Evolutionary conservation across 2,113 vertebrate genomes (phyloP), one percentile per base, ranked within the genome.

Genomic region (Theristicus caerulescens): DNA sequence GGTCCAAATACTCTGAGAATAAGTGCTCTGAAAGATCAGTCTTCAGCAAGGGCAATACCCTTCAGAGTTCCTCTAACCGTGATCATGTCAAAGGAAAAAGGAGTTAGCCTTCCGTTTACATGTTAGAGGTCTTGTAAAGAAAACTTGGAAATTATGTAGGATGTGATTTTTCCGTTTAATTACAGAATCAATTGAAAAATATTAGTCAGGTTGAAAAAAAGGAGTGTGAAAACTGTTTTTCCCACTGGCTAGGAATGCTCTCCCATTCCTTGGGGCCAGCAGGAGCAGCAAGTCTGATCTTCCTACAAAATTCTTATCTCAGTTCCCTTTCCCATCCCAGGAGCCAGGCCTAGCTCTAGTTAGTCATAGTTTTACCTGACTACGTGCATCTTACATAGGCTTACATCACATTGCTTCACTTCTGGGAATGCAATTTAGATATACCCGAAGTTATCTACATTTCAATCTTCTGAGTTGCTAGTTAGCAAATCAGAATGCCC

Each of bases 311-410:
- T 44, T 82, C n/a, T 57, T 40, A 29, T 17, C 36, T 67, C 32
- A 24, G 17, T 19, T 87, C 12, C 32, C 16, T 22, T 67, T 51
- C 1, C 5, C 16, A 16, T 9, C 7, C 13, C 73, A 88, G 40
- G 18, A 87, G 36, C 38, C 47, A 82, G 57, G 52, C 5, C 47
- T 34, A 65, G 40, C 24, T 64, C 22, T 44, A 51, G 6, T 9
- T 25, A 57, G 34, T 36, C 27, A n/a, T 11, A 49, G 7, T 51
- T 77, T 84, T 51, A 74, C 13, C 15, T 65, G 54, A 40, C 46
- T 52, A 11, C 0, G 0, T 57, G 40, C 16, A 27, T 26, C 24
- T 81, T 38, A 42, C 3, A 5, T 36, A n/a, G 4, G 6, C 54
- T 76, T 67, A 42, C 34, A 55, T 46, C 46, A 49, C 26, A 47